phyloP scores from a whole-genome alignment of 1,140 invertebrate species.

The Lepeophtheirus salmonis region DNA sequence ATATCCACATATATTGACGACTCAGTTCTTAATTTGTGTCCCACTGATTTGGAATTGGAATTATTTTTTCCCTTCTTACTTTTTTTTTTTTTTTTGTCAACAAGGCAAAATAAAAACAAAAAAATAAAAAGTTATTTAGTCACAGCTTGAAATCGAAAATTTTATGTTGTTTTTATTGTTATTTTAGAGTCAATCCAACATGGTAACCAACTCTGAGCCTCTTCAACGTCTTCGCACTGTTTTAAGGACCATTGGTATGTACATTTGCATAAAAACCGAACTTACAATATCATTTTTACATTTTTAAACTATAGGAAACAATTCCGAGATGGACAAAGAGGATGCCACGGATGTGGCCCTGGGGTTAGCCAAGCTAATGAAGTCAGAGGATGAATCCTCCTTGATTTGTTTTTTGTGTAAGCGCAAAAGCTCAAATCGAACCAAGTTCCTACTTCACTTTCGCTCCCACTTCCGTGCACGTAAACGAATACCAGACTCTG shows the following conservation, averaged over 20 bases:
- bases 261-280: no score
- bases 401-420: constrained; percentile 5
- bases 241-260: neutral
- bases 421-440: neutral
- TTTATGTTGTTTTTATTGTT: no score
- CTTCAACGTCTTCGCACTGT: neutral
- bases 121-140: no score
- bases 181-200: no score
- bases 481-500: neutral
- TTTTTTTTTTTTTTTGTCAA: neutral
- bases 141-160: no score
- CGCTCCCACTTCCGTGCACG: neutral
- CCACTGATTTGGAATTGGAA: neutral
- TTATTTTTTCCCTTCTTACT: neutral
- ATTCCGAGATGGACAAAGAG: constrained; percentile 5
- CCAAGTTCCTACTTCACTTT: constrained; percentile 6
- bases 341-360: neutral
- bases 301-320: neutral
- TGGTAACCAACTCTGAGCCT: neutral
- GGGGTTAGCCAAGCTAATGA: constrained; percentile 2
- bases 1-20: no score
- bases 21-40: neutral
- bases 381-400: neutral
- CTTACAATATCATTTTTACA: neutral
- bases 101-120: no score